A percentile compares a stretch with the other conserved stretches of the same genome.
Evolutionary conservation across 2,113 vertebrate genomes (phyloP).

Genomic region (Scopus umbretta): DNA sequence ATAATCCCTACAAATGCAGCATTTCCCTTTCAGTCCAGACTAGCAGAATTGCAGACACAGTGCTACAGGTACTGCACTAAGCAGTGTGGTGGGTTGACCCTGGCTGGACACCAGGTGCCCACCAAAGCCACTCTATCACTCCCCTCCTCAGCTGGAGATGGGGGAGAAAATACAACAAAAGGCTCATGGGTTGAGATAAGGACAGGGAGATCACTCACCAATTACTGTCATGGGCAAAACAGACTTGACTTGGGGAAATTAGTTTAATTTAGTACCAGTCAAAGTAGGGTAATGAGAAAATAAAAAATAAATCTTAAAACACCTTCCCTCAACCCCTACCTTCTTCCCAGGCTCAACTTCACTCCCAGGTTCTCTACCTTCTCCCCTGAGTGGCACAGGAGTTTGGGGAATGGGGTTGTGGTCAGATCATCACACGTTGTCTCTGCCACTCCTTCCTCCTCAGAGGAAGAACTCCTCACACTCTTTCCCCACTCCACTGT

Average conservation of each 20-base stretch:
- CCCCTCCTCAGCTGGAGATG: background rate
- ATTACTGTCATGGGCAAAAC: background rate
- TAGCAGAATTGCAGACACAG: background rate
- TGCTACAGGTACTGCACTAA: background rate
- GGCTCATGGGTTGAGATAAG: background rate
- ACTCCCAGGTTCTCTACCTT: background rate
- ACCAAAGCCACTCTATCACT: background rate
- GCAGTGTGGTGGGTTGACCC: background rate
- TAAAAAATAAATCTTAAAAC: background rate
- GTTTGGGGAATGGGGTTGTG: background rate
- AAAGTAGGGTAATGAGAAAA: background rate
- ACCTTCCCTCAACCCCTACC: background rate
- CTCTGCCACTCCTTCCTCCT: background rate
- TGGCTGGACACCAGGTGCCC: background rate
- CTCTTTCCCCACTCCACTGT: background rate
- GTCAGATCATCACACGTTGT: background rate
- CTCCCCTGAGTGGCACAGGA: rapidly evolving
- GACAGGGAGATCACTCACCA: background rate
- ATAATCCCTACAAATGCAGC: background rate
- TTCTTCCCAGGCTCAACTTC: background rate
- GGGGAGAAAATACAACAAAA: background rate
- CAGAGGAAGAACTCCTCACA: background rate
- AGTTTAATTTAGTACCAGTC: background rate
- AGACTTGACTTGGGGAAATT: background rate
- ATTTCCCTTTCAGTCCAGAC: background rate